Evolutionary conservation across 2,888 invertebrate species (phyloP), one percentile per base, ranked within the genome.

Genomic region (Thumatha senex): DNA sequence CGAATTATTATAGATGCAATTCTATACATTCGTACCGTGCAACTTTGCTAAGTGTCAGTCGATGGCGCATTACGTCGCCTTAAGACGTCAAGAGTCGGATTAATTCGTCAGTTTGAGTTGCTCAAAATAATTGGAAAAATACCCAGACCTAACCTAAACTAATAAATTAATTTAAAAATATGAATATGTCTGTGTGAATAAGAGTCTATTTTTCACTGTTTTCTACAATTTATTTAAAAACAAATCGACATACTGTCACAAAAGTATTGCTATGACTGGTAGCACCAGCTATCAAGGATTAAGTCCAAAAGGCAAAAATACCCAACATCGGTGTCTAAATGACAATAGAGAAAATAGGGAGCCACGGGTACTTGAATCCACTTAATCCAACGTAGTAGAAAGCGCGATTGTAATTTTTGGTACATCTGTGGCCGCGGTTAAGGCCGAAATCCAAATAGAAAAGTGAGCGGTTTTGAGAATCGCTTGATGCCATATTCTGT

Each of bases 391-490:
- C 40, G 42, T 42, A 66, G 67, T 48, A 57, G 56, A 66, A 56
- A 66, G 78, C 77, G 78, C 79, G 76, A 78, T 76, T 79, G 74
- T 83, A 82, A 83, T 83, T 80, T 80, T 77, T 78, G 69, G 66
- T 77, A 70, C 83, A 84, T 82, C 84, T 83, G 84, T 74, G 84
- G 68, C 76, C 74, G 41, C 50, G 36, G 1, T 39, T 18, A 53
- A 34, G 48, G 52, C 35, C 49, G 52, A 51, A 46, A 41, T 14
- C 50, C 9, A n/a, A 38, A 29, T 12, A 30, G 7, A 7, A 5
- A n/a, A 40, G n/a, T 18, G 15, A 56, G 58, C 70, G 70, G 50
- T 46, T 52, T 48, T n/a, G 13, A 29, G 0, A 13, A 24, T 24
- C 18, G 18, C 18, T 24, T 24, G 3, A 5, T 24, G 5, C 2